Conservation (phyloP, 2,888 invertebrate species). For the Bellardia pandia region DNA sequence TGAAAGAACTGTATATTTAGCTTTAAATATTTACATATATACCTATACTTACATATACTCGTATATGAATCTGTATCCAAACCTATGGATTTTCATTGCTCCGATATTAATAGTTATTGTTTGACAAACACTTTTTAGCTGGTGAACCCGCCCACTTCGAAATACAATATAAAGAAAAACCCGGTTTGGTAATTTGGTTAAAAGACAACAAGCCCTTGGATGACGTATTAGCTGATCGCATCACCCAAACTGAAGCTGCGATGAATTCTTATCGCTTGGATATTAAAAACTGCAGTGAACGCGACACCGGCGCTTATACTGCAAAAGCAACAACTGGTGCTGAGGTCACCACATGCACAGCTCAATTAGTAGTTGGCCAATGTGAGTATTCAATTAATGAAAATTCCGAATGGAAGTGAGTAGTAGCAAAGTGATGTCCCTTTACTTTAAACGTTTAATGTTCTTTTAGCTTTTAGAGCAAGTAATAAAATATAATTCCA, state of each 20-base stretch:
- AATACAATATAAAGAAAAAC: conserved; percentile 88
- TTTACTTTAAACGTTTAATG: too few relatives aligned
- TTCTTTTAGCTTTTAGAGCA: too few relatives aligned
- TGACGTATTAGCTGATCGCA: conserved; percentile 90
- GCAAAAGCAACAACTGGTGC: conserved; percentile 92
- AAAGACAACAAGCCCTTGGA: conserved; percentile 94
- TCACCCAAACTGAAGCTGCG: conserved; percentile 86
- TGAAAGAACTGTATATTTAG: not conserved
- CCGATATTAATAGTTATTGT: conserved; percentile 7
- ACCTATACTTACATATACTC: too few relatives aligned
- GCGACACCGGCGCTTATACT: conserved; percentile 95
- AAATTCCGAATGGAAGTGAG: too few relatives aligned
- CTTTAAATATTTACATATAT: not conserved
- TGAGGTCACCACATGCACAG: conserved; percentile 93
- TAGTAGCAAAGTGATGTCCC: too few relatives aligned
- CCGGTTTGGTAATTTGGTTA: conserved; percentile 91
- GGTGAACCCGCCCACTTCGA: conserved; percentile 93
- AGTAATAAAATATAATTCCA: not conserved
- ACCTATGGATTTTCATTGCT: not conserved
- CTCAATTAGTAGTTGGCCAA: conserved; percentile 93
- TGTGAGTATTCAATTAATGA: conserved; percentile 86
- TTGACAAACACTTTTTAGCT: conserved; percentile 85
- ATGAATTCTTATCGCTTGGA: conserved; percentile 89
- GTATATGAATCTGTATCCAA: not conserved
- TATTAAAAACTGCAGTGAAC: conserved; percentile 90